Evolutionary conservation across 2,113 vertebrate genomes (phyloP).

Genomic region (Cinclus mexicanus): DNA sequence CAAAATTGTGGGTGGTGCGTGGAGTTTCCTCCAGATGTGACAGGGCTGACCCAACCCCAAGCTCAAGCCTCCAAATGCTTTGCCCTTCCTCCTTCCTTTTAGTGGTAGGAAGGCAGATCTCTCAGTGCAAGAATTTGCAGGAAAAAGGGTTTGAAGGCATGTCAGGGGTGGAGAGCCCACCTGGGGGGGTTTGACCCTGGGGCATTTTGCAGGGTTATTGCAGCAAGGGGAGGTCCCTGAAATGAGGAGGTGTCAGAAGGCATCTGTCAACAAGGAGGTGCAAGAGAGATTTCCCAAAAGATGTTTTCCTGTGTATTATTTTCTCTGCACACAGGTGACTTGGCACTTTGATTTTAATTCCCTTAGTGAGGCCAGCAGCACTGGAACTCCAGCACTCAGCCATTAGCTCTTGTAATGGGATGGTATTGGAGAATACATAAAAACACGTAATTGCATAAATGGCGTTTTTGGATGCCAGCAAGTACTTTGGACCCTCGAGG

Average conservation of each 20-base stretch:
- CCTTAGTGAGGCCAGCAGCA: background rate
- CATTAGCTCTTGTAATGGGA: background rate
- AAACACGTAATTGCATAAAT: background rate
- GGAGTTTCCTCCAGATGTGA: background rate
- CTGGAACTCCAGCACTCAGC: background rate
- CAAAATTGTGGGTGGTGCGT: background rate
- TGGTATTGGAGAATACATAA: background rate
- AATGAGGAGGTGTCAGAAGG: background rate
- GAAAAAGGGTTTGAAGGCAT: background rate
- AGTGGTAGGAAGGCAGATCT: background rate
- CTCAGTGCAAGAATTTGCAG: background rate
- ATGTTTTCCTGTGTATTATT: background rate
- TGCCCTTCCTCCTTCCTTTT: background rate
- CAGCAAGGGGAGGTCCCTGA: background rate
- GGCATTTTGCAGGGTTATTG: background rate
- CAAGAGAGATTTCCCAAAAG: background rate
- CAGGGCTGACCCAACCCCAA: background rate
- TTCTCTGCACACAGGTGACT: background rate
- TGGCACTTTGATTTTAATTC: background rate
- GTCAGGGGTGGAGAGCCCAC: background rate
- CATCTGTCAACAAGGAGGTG: background rate
- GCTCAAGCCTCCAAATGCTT: background rate
- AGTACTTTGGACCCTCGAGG: background rate
- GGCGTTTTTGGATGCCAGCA: background rate
- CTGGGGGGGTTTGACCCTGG: fast-evolving